Conservation (phyloP, 2,888 invertebrate genomes). For the Heliconius charithonia region DNA sequence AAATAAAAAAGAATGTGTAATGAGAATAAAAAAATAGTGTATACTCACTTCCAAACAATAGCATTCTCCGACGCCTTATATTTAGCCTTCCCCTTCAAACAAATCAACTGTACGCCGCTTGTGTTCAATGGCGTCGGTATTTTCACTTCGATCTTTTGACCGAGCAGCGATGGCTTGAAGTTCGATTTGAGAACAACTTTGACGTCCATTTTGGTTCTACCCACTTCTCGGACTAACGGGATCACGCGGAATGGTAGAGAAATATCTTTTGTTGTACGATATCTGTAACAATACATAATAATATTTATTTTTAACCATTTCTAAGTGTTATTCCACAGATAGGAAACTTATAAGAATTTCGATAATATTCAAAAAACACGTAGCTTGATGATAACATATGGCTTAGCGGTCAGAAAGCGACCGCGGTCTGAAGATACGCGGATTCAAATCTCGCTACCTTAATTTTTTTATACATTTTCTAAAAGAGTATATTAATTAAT, state of each 20-base stretch:
- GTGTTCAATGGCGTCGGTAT: slow-evolving; percentile 99
- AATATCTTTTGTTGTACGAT: slow-evolving; percentile 99
- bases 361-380: no score
- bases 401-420: no score
- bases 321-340: no score
- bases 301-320: no score
- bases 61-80: slow-evolving; percentile 99
- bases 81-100: slow-evolving; percentile 99
- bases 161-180: slow-evolving; percentile 98
- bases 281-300: slow-evolving; percentile 81
- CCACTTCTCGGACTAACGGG: slow-evolving; percentile 98
- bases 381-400: no score
- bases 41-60: slow-evolving; percentile 94
- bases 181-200: slow-evolving; percentile 99
- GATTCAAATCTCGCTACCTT: no score
- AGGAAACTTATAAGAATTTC: no score
- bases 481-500: no score
- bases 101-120: slow-evolving; percentile 99
- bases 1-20: no score
- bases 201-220: slow-evolving; percentile 99
- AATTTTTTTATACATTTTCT: no score
- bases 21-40: no score
- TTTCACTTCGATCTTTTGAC: slow-evolving; percentile 99
- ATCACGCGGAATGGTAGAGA: slow-evolving; percentile 99
- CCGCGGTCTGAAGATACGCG: no score